These are phyloP conservation scores for Cheilosia vernalis DNA, from an alignment of 2,888 invertebrate genomes.

Conservation along the genomic window DNA sequence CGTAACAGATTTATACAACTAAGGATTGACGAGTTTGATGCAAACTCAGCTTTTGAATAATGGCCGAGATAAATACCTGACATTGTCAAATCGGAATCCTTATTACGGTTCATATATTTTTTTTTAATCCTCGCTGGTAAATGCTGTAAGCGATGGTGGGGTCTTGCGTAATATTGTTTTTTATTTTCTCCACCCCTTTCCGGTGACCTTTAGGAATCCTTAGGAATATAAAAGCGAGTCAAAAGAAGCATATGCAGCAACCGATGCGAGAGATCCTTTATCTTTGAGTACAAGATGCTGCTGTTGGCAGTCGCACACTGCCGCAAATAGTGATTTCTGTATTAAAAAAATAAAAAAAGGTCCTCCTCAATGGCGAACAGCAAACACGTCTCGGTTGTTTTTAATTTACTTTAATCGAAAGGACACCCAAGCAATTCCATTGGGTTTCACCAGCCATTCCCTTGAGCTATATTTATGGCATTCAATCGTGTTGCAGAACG, in stretches of 20 bases:
- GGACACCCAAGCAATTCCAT: slow-evolving; percentile 40
- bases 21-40: neutral
- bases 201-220: too few species aligned
- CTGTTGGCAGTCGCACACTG: too few species aligned
- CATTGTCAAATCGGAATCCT: slow-evolving; percentile 53
- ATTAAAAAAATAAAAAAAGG: neutral
- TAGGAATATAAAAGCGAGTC: too few species aligned
- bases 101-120: slow-evolving; percentile 49
- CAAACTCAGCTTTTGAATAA: slow-evolving; percentile 39
- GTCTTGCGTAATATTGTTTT: too few species aligned
- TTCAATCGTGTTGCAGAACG: slow-evolving; percentile 35
- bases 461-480: slow-evolving; percentile 36
- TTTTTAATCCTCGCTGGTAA: neutral
- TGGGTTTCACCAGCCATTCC: slow-evolving; percentile 18
- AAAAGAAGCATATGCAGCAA: too few species aligned
- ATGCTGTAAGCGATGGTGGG: neutral
- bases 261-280: too few species aligned
- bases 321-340: neutral
- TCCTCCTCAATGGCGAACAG: neutral
- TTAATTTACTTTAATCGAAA: slow-evolving; percentile 44
- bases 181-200: too few species aligned
- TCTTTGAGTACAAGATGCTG: too few species aligned
- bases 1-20: neutral
- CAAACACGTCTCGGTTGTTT: slow-evolving; percentile 32
- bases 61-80: slow-evolving; percentile 58